These are phyloP conservation scores for Papilio polytes DNA, from an alignment of 1,140 invertebrate genomes.

Conservation along the genomic window DNA sequence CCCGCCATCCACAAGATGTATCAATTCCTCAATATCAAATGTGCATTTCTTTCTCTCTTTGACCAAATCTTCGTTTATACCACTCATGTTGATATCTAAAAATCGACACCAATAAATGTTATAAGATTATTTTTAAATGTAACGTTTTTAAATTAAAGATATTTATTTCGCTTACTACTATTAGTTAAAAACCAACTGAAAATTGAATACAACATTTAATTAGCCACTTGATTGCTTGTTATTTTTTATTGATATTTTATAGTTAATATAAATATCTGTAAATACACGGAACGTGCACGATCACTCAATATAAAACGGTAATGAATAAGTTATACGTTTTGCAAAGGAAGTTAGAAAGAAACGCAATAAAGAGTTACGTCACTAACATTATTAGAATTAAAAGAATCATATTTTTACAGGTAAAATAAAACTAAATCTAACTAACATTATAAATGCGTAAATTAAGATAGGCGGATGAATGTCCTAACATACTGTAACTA, in stretches of 20 bases:
- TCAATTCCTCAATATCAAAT: conserved; percentile 89
- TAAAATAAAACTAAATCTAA: background rate
- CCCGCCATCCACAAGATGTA: conserved; percentile 89
- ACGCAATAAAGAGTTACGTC: background rate
- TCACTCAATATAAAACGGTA: background rate
- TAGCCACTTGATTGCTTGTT: background rate
- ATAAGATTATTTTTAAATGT: too few species aligned
- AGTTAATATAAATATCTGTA: background rate
- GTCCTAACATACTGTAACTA: too few species aligned
- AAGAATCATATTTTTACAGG: background rate
- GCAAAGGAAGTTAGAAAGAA: background rate
- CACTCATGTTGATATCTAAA: conserved; percentile 42
- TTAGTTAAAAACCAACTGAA: background rate
- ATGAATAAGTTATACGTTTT: background rate
- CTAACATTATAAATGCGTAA: too few species aligned
- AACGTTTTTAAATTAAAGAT: background rate
- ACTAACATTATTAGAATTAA: background rate
- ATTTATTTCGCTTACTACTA: background rate
- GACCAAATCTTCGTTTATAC: conserved; percentile 87
- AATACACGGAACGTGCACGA: background rate
- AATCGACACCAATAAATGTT: too few species aligned
- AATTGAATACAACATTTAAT: background rate
- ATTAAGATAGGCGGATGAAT: too few species aligned
- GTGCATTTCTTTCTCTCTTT: conserved; percentile 89
- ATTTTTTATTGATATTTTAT: background rate